Evolutionary conservation across 1,140 invertebrate species (phyloP).

Genomic region (Cotesia glomerata): DNA sequence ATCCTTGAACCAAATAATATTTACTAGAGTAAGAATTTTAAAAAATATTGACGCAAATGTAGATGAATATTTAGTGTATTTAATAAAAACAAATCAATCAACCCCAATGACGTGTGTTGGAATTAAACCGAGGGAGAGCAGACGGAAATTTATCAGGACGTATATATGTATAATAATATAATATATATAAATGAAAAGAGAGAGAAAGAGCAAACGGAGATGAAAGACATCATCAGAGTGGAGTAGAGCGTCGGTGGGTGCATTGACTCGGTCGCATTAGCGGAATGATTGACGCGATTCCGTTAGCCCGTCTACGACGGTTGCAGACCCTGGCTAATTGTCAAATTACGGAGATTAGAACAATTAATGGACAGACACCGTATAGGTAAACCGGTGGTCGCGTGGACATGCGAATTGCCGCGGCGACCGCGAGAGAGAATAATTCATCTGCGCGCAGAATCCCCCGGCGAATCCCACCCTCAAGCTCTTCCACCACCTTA

Average conservation of each 20-base stretch:
- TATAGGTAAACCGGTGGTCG: constrained; percentile 12
- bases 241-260: constrained; percentile 12
- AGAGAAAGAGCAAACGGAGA: constrained; percentile 1
- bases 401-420: constrained; percentile 8
- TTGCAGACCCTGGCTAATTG: constrained; percentile 39
- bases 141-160: not conserved
- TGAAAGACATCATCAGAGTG: constrained; percentile 12
- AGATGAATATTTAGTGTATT: not conserved
- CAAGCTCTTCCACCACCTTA: constrained; percentile 14
- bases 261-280: constrained; percentile 36
- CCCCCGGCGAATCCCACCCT: constrained; percentile 35
- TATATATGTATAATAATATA: not conserved
- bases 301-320: constrained; percentile 27
- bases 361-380: constrained; percentile 41
- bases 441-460: constrained; percentile 43
- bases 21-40: not conserved
- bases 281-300: constrained; percentile 46
- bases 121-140: not conserved
- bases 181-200: not conserved
- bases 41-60: not conserved
- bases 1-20: too few species aligned
- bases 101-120: not conserved
- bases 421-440: not conserved
- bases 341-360: constrained; percentile 49
- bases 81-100: constrained; percentile 22